phyloP scores from a whole-genome alignment of 2,888 invertebrate species.

The Drosophila neutralis region DNA sequence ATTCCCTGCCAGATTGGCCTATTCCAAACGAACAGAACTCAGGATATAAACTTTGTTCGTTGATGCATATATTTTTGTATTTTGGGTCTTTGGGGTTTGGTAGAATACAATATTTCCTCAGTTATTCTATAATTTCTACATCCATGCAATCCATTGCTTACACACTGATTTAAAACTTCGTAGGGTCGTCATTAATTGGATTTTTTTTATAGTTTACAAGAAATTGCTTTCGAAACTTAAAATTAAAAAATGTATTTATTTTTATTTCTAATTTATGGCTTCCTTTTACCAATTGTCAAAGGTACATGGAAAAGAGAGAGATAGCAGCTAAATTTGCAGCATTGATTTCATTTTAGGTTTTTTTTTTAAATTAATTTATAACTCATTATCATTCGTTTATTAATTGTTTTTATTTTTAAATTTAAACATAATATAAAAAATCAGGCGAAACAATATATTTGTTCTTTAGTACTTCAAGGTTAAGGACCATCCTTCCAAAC shows the following conservation, averaged over 20 bases:
- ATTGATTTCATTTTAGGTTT: background rate
- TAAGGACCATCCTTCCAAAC: background rate
- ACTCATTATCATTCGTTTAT: background rate
- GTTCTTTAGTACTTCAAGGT: background rate
- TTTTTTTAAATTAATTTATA: background rate
- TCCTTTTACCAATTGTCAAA: background rate
- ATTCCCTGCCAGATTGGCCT: background rate
- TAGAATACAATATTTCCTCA: background rate
- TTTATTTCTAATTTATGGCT: background rate
- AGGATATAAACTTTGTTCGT: background rate
- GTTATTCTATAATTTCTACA: background rate
- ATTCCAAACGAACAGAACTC: background rate
- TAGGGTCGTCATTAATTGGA: background rate
- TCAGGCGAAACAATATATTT: background rate
- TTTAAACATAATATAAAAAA: background rate
- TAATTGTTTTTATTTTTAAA: background rate
- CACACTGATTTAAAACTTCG: background rate
- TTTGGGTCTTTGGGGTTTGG: background rate
- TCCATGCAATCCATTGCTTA: background rate
- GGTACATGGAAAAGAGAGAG: slow-evolving; percentile 3
- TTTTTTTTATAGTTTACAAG: background rate
- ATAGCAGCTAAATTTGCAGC: background rate
- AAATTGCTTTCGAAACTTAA: background rate
- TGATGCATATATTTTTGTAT: background rate
- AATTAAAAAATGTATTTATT: background rate